phyloP scores from a whole-genome alignment of 2,888 invertebrate genomes.

The Drosophila neonasuta region DNA sequence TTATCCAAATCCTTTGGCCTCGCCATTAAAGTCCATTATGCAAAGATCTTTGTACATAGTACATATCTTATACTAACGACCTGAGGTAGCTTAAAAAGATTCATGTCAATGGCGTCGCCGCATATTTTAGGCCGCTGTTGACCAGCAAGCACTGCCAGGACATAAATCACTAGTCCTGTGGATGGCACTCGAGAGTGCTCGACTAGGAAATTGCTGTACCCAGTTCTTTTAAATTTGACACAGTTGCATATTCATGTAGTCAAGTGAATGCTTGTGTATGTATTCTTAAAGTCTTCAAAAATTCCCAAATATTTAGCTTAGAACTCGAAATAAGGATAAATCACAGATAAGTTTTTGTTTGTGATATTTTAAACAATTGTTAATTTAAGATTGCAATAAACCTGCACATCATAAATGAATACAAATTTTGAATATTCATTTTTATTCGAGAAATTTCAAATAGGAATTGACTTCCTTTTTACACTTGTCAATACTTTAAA shows the following conservation, averaged over 20 bases:
- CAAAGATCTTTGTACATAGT: conserved; percentile 16
- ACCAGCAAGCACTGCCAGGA: conserved; percentile 21
- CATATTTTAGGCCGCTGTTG: conserved; percentile 22
- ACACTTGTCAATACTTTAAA: too few species aligned
- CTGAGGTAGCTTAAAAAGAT: conserved; percentile 15
- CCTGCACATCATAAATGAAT: too few species aligned
- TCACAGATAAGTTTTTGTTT: not conserved
- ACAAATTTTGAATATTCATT: too few species aligned
- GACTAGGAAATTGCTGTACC: not conserved
- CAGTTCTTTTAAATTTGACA: conserved; percentile 1
- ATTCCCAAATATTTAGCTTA: not conserved
- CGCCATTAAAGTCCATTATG: conserved; percentile 32
- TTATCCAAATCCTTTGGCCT: conserved; percentile 8
- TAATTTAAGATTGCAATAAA: too few species aligned
- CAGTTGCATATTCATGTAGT: conserved; percentile 3
- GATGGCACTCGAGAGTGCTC: conserved; percentile 3
- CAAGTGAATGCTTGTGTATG: not conserved
- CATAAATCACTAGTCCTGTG: conserved; percentile 35
- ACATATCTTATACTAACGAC: conserved; percentile 15
- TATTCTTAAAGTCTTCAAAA: not conserved
- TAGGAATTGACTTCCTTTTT: too few species aligned
- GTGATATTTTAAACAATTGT: not conserved
- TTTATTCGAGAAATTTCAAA: too few species aligned
- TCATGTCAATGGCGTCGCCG: conserved; percentile 13
- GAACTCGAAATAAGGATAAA: not conserved